phyloP scores from a whole-genome alignment of 2,113 vertebrate species.

The Mobula birostris region DNA sequence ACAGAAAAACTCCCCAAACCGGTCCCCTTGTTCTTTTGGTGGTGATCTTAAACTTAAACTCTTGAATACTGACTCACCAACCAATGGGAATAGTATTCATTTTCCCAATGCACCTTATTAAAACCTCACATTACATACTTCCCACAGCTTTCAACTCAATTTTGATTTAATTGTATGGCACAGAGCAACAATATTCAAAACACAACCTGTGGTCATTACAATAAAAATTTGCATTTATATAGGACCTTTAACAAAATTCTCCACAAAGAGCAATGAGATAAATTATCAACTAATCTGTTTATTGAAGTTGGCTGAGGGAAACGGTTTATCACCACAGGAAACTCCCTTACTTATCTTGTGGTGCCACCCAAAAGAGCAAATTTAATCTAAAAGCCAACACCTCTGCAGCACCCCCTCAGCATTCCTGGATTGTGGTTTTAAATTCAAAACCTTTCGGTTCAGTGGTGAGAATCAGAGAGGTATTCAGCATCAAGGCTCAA shows the following conservation, averaged over 20 bases:
- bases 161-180: not conserved
- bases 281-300: not conserved
- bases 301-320: not conserved
- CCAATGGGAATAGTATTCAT: not conserved
- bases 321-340: not conserved
- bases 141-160: not conserved
- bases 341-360: not conserved
- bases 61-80: not conserved
- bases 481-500: not conserved
- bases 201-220: not conserved
- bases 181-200: not conserved
- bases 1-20: slow-evolving; percentile 5
- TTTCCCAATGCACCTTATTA: not conserved
- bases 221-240: not conserved
- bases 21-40: slow-evolving; percentile 19
- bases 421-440: not conserved
- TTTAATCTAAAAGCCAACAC: not conserved
- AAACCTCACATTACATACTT: not conserved
- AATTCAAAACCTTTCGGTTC: not conserved
- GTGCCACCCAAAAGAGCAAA: not conserved
- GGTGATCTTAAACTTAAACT: not conserved
- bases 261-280: not conserved
- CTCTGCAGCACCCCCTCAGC: not conserved
- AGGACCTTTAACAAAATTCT: not conserved
- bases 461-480: not conserved